These are phyloP conservation scores for Alsophila aescularia DNA, from an alignment of 2,888 invertebrate genomes.

Conservation along the genomic window DNA sequence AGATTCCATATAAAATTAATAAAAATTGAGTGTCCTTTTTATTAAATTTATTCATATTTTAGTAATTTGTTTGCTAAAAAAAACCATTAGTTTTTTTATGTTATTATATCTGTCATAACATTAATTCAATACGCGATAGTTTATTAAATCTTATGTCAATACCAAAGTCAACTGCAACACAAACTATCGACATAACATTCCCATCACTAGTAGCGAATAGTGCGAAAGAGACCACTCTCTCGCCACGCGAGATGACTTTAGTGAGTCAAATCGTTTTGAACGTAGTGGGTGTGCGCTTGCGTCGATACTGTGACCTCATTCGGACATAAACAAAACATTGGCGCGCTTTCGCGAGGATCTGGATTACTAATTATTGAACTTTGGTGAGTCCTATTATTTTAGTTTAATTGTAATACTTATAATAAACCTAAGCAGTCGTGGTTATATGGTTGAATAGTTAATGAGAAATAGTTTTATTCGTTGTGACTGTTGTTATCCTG, in stretches of 20 bases:
- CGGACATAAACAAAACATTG: slow-evolving; percentile 14
- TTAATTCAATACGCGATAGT: too few relatives aligned
- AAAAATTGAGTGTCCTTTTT: too few relatives aligned
- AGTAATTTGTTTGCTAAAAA: too few relatives aligned
- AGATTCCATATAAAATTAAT: too few relatives aligned
- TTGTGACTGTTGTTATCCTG: too few relatives aligned
- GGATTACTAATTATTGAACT: not conserved
- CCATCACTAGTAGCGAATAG: slow-evolving; percentile 48
- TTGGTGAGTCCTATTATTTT: not conserved
- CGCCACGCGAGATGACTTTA: slow-evolving; percentile 62
- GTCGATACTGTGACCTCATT: slow-evolving; percentile 52
- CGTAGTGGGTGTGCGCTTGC: slow-evolving; percentile 55
- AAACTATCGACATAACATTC: slow-evolving; percentile 30
- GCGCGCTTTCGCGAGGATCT: not conserved
- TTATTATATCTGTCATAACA: too few relatives aligned
- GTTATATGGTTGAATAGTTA: too few relatives aligned
- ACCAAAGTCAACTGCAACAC: too few relatives aligned
- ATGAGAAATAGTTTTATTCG: too few relatives aligned
- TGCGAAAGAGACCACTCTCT: slow-evolving; percentile 67
- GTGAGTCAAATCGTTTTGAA: slow-evolving; percentile 60
- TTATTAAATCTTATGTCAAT: too few relatives aligned
- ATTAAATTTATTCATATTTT: too few relatives aligned
- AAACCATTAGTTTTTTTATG: too few relatives aligned
- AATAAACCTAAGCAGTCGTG: not conserved
- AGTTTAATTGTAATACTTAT: not conserved